phyloP scores from a whole-genome alignment of 2,113 vertebrate species.

The Tylochromis polylepis region DNA sequence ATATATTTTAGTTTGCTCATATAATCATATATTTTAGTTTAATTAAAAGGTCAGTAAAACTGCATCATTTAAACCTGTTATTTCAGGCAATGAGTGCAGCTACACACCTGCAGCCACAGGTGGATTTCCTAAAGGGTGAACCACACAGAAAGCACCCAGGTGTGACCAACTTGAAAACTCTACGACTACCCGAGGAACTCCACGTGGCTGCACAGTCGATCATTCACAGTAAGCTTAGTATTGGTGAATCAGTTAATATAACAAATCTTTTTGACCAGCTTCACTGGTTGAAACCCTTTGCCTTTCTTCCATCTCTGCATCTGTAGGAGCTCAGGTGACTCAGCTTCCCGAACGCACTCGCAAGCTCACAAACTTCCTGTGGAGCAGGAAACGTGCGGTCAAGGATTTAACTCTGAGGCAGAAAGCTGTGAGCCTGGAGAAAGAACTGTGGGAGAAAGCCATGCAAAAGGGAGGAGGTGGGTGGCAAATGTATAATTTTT shows the following conservation, averaged over 20 bases:
- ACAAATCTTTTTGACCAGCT: background rate
- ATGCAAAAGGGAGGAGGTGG: constrained; percentile 41
- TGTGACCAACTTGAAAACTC: constrained; percentile 71
- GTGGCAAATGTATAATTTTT: background rate
- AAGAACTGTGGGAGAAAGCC: constrained; percentile 50
- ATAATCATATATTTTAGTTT: background rate
- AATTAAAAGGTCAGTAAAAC: background rate
- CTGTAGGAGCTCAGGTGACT: constrained; percentile 64
- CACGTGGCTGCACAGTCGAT: constrained; percentile 63
- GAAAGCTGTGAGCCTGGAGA: constrained; percentile 72
- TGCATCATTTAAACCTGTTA: background rate
- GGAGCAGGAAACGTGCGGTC: constrained; percentile 79
- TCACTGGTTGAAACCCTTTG: background rate
- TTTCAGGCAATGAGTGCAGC: constrained; percentile 52
- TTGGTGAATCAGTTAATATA: background rate
- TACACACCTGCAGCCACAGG: constrained; percentile 49
- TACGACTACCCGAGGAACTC: constrained; percentile 71
- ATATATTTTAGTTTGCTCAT: too few species aligned
- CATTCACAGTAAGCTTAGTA: constrained; percentile 63
- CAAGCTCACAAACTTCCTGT: constrained; percentile 77
- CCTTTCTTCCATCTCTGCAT: background rate
- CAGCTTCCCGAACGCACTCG: constrained; percentile 54
- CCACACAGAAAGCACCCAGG: constrained; percentile 81
- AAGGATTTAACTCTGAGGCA: constrained; percentile 69
- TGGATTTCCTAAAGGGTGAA: constrained; percentile 72